A percentile compares a stretch with the other conserved stretches of the same genome.
These are phyloP conservation scores for Drosophila birchii DNA, from an alignment of 2,888 invertebrate species.

Conservation along the genomic window DNA sequence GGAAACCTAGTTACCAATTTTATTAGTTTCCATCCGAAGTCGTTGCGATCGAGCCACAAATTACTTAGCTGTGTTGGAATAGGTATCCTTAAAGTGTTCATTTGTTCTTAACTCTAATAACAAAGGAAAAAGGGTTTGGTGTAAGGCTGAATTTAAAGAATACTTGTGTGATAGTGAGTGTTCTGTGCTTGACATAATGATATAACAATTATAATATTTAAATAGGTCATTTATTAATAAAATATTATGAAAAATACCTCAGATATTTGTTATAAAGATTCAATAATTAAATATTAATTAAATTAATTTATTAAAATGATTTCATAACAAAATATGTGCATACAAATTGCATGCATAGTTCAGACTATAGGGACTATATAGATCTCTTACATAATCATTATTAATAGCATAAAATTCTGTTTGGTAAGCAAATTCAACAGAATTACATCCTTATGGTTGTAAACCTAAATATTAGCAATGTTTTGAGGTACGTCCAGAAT, in stretches of 20 bases:
- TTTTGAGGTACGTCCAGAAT: background rate
- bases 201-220: background rate
- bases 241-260: too few relatives aligned
- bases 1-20: too few relatives aligned
- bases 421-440: background rate
- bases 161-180: background rate
- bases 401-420: too few relatives aligned
- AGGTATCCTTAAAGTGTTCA: background rate
- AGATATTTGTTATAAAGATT: too few relatives aligned
- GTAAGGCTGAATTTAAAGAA: background rate
- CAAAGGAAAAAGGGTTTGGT: background rate
- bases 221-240: background rate
- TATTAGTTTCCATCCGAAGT: constrained; percentile 14
- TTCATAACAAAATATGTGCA: too few relatives aligned
- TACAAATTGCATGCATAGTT: too few relatives aligned
- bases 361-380: background rate
- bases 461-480: too few relatives aligned
- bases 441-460: background rate
- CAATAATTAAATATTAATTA: too few relatives aligned
- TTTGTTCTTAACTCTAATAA: background rate
- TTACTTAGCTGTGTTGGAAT: background rate
- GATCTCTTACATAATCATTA: too few relatives aligned
- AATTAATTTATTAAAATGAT: too few relatives aligned
- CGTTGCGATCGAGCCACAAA: constrained; percentile 2
- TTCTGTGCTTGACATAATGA: too few relatives aligned